Evolutionary conservation across 2,888 invertebrate genomes (phyloP).

Genomic region (Amphiduros pacificus): DNA sequence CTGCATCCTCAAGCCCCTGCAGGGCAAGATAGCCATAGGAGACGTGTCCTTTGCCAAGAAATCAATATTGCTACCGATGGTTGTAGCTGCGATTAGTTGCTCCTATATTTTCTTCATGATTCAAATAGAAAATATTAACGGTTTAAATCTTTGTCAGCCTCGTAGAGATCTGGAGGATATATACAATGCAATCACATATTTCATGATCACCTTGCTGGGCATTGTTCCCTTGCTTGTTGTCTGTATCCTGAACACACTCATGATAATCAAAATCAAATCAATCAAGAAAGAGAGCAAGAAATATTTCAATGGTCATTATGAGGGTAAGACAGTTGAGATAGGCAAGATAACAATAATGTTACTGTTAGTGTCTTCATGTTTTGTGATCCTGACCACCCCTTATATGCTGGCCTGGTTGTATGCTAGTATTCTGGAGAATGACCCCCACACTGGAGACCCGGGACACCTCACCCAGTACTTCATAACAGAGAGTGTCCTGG

Average conservation of each 20-base stretch:
- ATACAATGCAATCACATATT: background rate
- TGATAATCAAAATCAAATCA: background rate
- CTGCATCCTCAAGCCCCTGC: background rate
- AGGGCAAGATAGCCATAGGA: background rate
- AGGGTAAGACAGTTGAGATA: background rate
- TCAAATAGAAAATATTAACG: too few relatives aligned
- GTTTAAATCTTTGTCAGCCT: background rate
- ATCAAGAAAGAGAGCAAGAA: background rate
- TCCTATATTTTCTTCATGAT: background rate
- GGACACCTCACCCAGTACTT: background rate
- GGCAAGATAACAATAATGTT: conserved; percentile 2
- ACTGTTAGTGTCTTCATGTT: background rate
- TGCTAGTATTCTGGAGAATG: too few relatives aligned
- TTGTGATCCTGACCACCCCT: background rate
- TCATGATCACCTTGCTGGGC: background rate
- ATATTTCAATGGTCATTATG: background rate
- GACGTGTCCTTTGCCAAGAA: background rate
- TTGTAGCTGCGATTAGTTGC: background rate
- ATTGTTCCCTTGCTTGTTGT: background rate
- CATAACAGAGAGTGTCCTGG: background rate
- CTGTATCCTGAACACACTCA: background rate
- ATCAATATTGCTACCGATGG: background rate
- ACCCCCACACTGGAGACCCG: too few relatives aligned
- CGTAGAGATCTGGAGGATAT: background rate
- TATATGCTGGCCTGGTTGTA: conserved; percentile 1